Percentiles rank a stretch among this genome's conserved stretches.
phyloP scores from a whole-genome alignment of 2,113 vertebrate genomes.

The Dolichallabes microphthalmus region DNA sequence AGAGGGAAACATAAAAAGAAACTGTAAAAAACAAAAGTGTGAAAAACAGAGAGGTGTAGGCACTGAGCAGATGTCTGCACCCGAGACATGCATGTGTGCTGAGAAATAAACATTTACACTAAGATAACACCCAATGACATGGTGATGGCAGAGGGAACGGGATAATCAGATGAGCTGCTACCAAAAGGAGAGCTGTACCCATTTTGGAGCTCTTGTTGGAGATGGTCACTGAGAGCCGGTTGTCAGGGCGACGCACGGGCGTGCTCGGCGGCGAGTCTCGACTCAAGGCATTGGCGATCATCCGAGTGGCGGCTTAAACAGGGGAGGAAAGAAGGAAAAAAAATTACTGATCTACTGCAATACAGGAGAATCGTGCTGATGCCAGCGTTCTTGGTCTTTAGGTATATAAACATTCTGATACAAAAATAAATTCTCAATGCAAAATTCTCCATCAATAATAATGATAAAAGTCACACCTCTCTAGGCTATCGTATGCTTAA shows the following conservation, averaged over 20 bases:
- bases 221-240: slow-evolving; percentile 86
- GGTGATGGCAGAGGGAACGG: neutral
- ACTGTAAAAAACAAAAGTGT: slow-evolving; percentile 11
- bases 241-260: slow-evolving; percentile 77
- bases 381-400: neutral
- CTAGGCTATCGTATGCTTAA: neutral
- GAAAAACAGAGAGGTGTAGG: slow-evolving; percentile 13
- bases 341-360: neutral
- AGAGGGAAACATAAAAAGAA: neutral
- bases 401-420: neutral
- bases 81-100: neutral
- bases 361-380: neutral
- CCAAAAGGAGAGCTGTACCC: slow-evolving; percentile 60
- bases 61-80: slow-evolving; percentile 19
- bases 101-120: slow-evolving; percentile 43
- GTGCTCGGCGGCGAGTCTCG: slow-evolving; percentile 82
- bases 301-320: slow-evolving; percentile 83
- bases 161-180: neutral
- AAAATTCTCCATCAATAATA: too few species aligned
- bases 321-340: neutral
- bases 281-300: slow-evolving; percentile 91
- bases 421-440: too few species aligned
- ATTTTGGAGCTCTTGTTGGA: slow-evolving; percentile 83
- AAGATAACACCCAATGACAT: slow-evolving; percentile 18
- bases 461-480: neutral